Percentiles rank a stretch among this genome's conserved stretches.
These are phyloP conservation scores for Stomatorhinus walkeri DNA, from an alignment of 2,797 vertebrate genomes.

Conservation along the genomic window DNA sequence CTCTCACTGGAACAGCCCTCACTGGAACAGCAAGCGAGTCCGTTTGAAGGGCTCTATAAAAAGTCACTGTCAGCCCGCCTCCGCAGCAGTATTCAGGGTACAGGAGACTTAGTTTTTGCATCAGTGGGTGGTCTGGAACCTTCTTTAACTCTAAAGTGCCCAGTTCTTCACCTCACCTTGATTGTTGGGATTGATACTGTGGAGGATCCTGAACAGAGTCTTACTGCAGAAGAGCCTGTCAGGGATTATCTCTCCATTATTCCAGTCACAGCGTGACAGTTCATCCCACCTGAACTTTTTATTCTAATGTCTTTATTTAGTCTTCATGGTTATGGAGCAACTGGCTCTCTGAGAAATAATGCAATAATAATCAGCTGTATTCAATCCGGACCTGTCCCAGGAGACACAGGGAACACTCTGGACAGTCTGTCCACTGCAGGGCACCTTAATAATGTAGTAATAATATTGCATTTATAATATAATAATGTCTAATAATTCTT, in stretches of 20 bases:
- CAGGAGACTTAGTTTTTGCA: background rate
- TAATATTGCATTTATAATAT: background rate
- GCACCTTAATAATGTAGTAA: background rate
- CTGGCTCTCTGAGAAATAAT: background rate
- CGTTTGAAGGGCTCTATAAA: slow-evolving; percentile 9
- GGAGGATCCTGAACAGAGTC: background rate
- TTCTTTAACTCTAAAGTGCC: background rate
- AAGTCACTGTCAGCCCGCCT: slow-evolving; percentile 4
- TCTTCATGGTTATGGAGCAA: background rate
- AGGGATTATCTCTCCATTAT: background rate
- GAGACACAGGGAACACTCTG: background rate
- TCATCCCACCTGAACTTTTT: background rate
- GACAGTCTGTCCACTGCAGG: background rate
- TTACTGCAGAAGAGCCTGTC: background rate
- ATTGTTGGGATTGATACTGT: background rate
- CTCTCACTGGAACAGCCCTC: background rate
- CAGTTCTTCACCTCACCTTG: background rate
- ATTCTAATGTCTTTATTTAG: background rate
- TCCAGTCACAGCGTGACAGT: background rate
- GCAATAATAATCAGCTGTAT: background rate
- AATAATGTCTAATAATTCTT: background rate
- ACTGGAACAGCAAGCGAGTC: background rate
- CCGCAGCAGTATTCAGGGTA: background rate
- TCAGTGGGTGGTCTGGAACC: slow-evolving; percentile 4
- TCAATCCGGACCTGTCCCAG: background rate